These are phyloP conservation scores for Atrina japonica DNA, from an alignment of 2,888 invertebrate species.

Conservation along the genomic window DNA sequence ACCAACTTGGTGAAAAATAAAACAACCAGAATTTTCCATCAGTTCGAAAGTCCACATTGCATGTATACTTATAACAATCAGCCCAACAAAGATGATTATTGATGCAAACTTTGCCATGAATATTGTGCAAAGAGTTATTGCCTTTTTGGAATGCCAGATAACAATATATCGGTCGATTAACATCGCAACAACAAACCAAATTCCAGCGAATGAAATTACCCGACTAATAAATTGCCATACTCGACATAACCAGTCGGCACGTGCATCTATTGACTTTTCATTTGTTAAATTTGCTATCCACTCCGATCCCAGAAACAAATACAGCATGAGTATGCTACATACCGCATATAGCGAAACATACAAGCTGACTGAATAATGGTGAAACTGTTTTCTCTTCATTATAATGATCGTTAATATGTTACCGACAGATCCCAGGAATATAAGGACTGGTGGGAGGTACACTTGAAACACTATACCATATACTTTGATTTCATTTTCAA, in stretches of 20 bases:
- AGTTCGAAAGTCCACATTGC: slow-evolving; percentile 77
- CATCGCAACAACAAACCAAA: slow-evolving; percentile 76
- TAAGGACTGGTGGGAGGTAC: slow-evolving; percentile 68
- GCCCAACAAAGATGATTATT: slow-evolving; percentile 66
- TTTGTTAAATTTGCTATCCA: slow-evolving; percentile 71
- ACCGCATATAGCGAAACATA: slow-evolving; percentile 73
- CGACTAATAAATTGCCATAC: slow-evolving; percentile 74
- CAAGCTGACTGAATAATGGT: slow-evolving; percentile 69
- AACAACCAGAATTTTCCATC: slow-evolving; percentile 65
- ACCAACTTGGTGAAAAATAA: slow-evolving; percentile 56
- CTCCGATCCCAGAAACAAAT: slow-evolving; percentile 67
- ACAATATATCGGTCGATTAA: slow-evolving; percentile 71
- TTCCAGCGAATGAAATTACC: slow-evolving; percentile 68
- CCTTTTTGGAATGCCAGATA: slow-evolving; percentile 66
- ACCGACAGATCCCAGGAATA: slow-evolving; percentile 71
- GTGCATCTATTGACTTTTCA: slow-evolving; percentile 59
- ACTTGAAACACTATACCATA: slow-evolving; percentile 25
- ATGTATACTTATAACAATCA: slow-evolving; percentile 73
- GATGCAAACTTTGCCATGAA: slow-evolving; percentile 73
- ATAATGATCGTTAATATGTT: slow-evolving; percentile 68
- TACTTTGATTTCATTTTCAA: no score
- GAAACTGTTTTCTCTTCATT: slow-evolving; percentile 61
- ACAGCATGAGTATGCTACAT: slow-evolving; percentile 67
- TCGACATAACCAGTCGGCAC: slow-evolving; percentile 72
- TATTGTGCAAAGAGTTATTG: slow-evolving; percentile 68